Evolutionary conservation across 2,888 invertebrate species (phyloP).

Genomic region (Polydrusus cervinus): DNA sequence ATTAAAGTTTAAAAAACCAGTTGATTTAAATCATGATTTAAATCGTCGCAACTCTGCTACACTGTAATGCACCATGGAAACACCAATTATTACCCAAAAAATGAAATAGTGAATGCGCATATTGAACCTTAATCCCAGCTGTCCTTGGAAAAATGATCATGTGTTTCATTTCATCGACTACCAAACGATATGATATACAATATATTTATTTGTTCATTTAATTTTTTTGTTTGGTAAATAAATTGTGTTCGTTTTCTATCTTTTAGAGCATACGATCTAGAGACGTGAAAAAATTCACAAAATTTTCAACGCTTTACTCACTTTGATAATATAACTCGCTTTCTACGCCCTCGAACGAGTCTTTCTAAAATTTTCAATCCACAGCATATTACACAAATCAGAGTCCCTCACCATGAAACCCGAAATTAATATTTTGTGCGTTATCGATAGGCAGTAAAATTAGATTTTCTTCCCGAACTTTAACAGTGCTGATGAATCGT

Average conservation of each 20-base stretch:
- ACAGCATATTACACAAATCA: conserved; percentile 19
- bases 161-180: not conserved
- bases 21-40: too few species aligned
- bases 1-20: too few species aligned
- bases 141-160: conserved; percentile 5
- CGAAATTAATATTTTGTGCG: conserved; percentile 4
- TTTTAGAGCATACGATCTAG: not conserved
- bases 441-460: conserved; percentile 9
- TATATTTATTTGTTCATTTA: too few species aligned
- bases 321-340: conserved; percentile 46
- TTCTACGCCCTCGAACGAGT: conserved; percentile 28
- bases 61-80: too few species aligned
- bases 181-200: not conserved
- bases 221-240: not conserved
- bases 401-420: not conserved
- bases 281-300: too few species aligned
- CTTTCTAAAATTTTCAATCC: conserved; percentile 12
- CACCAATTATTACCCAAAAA: not conserved
- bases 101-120: not conserved
- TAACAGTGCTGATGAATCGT: conserved; percentile 2
- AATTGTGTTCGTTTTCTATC: not conserved
- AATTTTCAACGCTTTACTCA: conserved; percentile 21
- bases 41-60: too few species aligned
- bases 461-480: conserved; percentile 1
- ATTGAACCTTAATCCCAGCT: not conserved